Base-by-base conservation (phyloP, 37 sponge, comb jelly and placozoan species). In the Hormiphora californensis region DNA sequence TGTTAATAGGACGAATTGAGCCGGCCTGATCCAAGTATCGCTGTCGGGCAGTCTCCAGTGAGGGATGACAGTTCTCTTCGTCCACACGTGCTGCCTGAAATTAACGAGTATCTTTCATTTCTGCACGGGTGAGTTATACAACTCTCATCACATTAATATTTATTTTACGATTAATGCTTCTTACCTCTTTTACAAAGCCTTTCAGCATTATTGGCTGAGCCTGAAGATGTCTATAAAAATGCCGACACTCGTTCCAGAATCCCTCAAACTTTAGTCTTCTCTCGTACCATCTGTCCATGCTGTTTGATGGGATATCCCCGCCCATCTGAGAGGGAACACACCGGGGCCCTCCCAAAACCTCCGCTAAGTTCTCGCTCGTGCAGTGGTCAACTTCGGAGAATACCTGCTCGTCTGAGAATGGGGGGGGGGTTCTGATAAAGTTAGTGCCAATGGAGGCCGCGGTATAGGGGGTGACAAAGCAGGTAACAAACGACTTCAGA, bases 21-120 rank as follows among this genome's bases (percentile, higher is more conserved):
- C n/a, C 3, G 21, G 37, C 35, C 2, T 21, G 19, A 8, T 65
- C 67, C 7, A 17, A 7, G 37, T 34, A 65, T 19, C 35, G 32
- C 37, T 65, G 37, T 65, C 28, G 32, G 67, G 35, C 9, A 7
- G 37, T 65, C 37, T 65, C 67, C 67, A 65, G 37, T 17, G 67
- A 65, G n/a, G n/a, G n/a, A n/a, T n/a, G n/a, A n/a, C n/a, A n/a
- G 38, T 65, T 33, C 9, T 38, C 67, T 65, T 65, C 35, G 67
- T 65, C 38, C 28, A 36, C 67, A 39, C 67, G 15, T 7, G 37
- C 35, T 7, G 35, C 67, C 67, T 65, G 67, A 65, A 28, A 65
- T 7, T 15, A 57, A 15, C 9, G 53, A 49, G 15, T 17, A 17
- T 15, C 53, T 17, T 9, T 49, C 53, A 15, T 9, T 49, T 49